phyloP scores from a whole-genome alignment of 2,888 invertebrate genomes.

The Notodonta ziczac region DNA sequence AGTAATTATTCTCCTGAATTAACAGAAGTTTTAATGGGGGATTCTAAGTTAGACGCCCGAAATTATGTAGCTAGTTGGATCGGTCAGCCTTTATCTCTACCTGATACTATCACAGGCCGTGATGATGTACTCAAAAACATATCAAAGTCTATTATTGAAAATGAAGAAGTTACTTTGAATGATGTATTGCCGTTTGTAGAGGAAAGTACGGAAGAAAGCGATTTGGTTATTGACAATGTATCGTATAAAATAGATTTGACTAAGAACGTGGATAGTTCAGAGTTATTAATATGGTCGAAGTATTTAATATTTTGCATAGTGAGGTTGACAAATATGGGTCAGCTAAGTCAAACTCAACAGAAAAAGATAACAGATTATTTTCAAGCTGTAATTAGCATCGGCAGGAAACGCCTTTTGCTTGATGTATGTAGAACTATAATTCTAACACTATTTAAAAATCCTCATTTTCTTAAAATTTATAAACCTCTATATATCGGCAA shows the following conservation, averaged over 20 bases:
- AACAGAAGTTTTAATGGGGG: conserved; percentile 78
- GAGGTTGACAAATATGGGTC: conserved; percentile 60
- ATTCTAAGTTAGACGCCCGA: conserved; percentile 71
- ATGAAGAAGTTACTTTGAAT: conserved; percentile 53
- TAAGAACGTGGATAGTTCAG: conserved; percentile 59
- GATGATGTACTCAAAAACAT: conserved; percentile 63
- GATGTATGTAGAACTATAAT: conserved; percentile 63
- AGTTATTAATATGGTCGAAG: conserved; percentile 71
- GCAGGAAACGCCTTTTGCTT: conserved; percentile 59
- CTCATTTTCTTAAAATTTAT: conserved; percentile 69
- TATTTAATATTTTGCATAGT: conserved; percentile 71
- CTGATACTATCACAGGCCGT: conserved; percentile 58
- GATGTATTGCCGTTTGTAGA: conserved; percentile 63
- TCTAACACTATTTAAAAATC: conserved; percentile 65
- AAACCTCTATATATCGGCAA: conserved; percentile 64
- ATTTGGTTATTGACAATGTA: conserved; percentile 47
- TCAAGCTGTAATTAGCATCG: conserved; percentile 59
- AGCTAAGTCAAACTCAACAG: conserved; percentile 52
- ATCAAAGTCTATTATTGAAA: conserved; percentile 70
- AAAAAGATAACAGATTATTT: conserved; percentile 60
- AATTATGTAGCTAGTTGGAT: conserved; percentile 83
- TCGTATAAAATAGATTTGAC: conserved; percentile 53
- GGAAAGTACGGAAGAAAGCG: conserved; percentile 49
- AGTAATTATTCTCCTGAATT: conserved; percentile 82
- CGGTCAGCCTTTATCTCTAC: conserved; percentile 53